A percentile compares a stretch with the other conserved stretches of the same genome.
These are phyloP conservation scores for Lithophane socia DNA, from an alignment of 2,888 invertebrate species.

Conservation along the genomic window DNA sequence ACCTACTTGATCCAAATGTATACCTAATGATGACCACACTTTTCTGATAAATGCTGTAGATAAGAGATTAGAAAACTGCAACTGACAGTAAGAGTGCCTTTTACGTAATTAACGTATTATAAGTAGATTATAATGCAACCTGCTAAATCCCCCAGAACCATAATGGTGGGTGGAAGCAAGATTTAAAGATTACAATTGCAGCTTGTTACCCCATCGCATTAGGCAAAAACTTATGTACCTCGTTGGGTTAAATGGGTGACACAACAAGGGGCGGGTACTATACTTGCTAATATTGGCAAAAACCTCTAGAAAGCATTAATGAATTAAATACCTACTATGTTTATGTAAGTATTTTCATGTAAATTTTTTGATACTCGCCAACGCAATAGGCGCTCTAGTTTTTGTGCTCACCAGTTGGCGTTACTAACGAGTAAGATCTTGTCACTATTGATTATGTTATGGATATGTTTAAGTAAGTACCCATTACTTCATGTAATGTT, in stretches of 20 bases:
- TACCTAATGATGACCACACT: not conserved
- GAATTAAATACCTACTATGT: no score
- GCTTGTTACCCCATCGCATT: constrained; percentile 49
- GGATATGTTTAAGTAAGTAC: no score
- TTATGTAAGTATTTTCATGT: no score
- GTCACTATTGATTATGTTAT: no score
- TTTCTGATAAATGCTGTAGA: not conserved
- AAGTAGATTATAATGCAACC: not conserved
- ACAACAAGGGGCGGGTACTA: not conserved
- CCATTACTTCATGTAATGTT: no score
- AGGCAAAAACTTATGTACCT: constrained; percentile 31
- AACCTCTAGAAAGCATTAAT: not conserved
- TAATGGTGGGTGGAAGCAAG: constrained; percentile 23
- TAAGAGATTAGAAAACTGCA: not conserved
- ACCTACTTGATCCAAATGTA: not conserved
- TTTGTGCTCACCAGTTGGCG: no score
- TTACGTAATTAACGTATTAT: not conserved
- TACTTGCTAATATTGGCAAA: not conserved
- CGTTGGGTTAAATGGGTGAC: constrained; percentile 4
- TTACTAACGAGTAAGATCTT: no score
- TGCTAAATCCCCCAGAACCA: constrained; percentile 7
- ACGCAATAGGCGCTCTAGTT: no score
- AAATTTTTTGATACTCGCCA: no score
- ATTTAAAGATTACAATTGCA: constrained; percentile 51
- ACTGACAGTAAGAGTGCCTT: not conserved